Percentiles rank a stretch among this genome's conserved stretches.
Conservation (phyloP, 2,113 vertebrate species). For the Camelus bactrianus region DNA sequence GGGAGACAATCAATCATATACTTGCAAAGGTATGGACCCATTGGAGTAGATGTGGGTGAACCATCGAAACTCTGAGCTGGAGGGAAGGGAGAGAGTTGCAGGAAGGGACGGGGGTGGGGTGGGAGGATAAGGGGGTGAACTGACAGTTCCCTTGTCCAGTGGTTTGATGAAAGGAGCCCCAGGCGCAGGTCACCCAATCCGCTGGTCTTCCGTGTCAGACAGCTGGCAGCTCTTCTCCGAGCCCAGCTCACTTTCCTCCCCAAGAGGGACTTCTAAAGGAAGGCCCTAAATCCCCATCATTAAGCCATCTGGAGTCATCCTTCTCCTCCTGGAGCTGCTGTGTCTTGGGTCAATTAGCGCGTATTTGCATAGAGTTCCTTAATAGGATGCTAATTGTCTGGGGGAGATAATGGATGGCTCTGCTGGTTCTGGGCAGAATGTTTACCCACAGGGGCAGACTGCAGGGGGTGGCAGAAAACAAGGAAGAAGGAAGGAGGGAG, state of each 20-base stretch:
- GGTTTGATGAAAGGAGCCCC: not conserved
- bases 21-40: not conserved
- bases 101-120: rapidly evolving
- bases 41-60: not conserved
- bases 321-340: constrained; percentile 75
- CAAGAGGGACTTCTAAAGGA: constrained; percentile 63
- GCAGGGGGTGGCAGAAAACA: not conserved
- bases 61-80: not conserved
- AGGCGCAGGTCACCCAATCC: not conserved
- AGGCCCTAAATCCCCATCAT: constrained; percentile 82
- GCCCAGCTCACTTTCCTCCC: not conserved
- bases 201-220: not conserved
- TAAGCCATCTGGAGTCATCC: constrained; percentile 86
- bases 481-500: rapidly evolving
- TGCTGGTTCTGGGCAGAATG: constrained; percentile 55
- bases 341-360: constrained; percentile 85
- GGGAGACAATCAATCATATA: not conserved
- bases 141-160: not conserved
- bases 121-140: no score
- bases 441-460: constrained; percentile 65
- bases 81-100: not conserved
- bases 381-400: constrained; percentile 86
- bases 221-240: not conserved
- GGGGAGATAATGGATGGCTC: constrained; percentile 81
- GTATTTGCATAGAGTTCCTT: constrained; percentile 87